phyloP scores from a whole-genome alignment of 2,888 invertebrate genomes.

The Glomeris marginata region DNA sequence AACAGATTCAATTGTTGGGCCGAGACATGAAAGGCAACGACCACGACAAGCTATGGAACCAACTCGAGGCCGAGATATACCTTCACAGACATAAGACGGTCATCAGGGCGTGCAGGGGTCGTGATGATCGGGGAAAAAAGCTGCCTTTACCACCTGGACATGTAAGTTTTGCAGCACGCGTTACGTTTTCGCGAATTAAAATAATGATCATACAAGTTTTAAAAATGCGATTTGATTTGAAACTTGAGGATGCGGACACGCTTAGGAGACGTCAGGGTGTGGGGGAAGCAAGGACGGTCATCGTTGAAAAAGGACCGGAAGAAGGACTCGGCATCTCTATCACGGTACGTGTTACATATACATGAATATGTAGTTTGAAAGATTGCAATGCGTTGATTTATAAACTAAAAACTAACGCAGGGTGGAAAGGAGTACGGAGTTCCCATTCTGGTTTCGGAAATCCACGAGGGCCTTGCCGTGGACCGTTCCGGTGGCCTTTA shows the following conservation, averaged over 20 bases:
- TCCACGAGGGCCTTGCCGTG: slow-evolving; percentile 60
- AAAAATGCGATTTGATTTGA: slow-evolving; percentile 5
- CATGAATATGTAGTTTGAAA: too few species aligned
- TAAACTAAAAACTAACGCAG: too few species aligned
- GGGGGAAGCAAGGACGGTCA: slow-evolving; percentile 37
- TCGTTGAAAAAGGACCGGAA: slow-evolving; percentile 51
- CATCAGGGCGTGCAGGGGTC: slow-evolving; percentile 38
- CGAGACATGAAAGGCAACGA: slow-evolving; percentile 64
- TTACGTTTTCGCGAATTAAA: slow-evolving; percentile 7
- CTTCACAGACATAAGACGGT: slow-evolving; percentile 73
- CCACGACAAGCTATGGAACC: slow-evolving; percentile 61
- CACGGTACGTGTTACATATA: slow-evolving; percentile 52
- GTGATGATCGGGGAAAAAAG: slow-evolving; percentile 14
- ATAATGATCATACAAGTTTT: background rate
- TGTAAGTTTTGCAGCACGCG: slow-evolving; percentile 2
- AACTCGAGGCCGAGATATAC: slow-evolving; percentile 72
- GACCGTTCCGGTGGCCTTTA: slow-evolving; percentile 53
- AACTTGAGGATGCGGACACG: slow-evolving; percentile 26
- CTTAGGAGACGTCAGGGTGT: slow-evolving; percentile 31
- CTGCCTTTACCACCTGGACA: slow-evolving; percentile 13
- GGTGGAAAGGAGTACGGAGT: slow-evolving; percentile 76
- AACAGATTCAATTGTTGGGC: slow-evolving; percentile 66
- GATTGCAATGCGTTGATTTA: background rate
- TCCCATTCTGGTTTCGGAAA: slow-evolving; percentile 68
- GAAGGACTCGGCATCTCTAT: slow-evolving; percentile 73